phyloP scores from a whole-genome alignment of 2,888 invertebrate genomes.

The Apamea monoglypha region DNA sequence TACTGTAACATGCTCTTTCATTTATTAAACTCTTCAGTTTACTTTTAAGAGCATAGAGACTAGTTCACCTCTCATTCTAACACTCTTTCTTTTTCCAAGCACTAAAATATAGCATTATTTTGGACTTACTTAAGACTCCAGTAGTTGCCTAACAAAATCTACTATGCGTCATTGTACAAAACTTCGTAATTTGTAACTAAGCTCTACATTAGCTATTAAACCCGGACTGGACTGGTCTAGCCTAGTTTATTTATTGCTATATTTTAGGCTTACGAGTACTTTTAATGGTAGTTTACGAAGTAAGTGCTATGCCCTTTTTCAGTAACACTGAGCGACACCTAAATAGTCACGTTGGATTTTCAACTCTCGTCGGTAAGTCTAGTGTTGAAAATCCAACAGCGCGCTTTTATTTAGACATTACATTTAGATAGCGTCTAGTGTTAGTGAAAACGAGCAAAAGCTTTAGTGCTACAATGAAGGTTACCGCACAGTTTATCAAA shows the following conservation, averaged over 20 bases:
- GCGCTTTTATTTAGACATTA: neutral
- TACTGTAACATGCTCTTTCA: no score
- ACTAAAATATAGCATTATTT: conserved; percentile 1
- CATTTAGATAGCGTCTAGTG: neutral
- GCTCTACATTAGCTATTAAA: conserved; percentile 28
- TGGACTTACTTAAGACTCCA: neutral
- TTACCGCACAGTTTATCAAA: conserved; percentile 41
- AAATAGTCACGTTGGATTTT: neutral
- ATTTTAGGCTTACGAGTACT: conserved; percentile 39
- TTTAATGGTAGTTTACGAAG: conserved; percentile 41
- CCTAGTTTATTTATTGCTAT: conserved; percentile 42
- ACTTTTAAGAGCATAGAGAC: no score
- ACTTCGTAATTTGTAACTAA: conserved; percentile 18
- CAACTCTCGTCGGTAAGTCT: neutral
- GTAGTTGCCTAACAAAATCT: neutral
- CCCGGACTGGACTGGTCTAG: conserved; percentile 21
- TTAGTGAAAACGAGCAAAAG: neutral
- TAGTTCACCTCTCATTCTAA: neutral
- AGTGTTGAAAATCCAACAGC: neutral
- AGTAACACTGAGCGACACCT: neutral
- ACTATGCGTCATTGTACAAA: conserved; percentile 4
- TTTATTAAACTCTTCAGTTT: no score
- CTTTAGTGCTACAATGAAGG: conserved; percentile 13
- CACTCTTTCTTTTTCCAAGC: neutral
- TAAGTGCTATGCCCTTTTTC: neutral